These are phyloP conservation scores for Halcyon chelicuti DNA, from an alignment of 2,797 vertebrate species.

Conservation along the genomic window DNA sequence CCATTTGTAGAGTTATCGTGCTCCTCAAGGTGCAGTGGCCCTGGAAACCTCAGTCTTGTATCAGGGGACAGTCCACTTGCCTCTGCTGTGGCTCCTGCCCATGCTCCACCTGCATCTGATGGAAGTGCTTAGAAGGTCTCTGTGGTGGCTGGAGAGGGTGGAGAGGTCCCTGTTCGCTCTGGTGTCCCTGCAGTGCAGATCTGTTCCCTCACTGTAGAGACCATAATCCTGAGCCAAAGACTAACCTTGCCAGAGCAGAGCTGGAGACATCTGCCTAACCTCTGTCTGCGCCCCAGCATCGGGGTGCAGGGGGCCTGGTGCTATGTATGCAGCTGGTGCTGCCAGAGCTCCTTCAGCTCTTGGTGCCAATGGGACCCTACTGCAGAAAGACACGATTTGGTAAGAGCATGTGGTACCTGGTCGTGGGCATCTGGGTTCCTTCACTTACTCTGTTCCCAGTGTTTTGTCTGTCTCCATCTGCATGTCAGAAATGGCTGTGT, in stretches of 20 bases:
- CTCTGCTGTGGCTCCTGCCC: neutral
- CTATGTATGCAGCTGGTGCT: neutral
- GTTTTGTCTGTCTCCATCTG: neutral
- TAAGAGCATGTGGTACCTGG: accelerated
- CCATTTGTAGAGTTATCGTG: neutral
- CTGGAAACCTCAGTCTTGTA: neutral
- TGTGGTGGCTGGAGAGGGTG: neutral
- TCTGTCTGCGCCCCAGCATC: accelerated
- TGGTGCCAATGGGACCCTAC: accelerated
- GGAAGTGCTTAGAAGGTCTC: neutral
- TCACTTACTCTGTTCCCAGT: neutral
- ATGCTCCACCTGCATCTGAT: neutral
- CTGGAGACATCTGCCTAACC: neutral
- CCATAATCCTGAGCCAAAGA: neutral
- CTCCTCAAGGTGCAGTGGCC: accelerated
- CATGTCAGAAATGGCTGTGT: neutral
- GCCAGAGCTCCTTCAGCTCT: neutral
- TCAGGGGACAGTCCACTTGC: neutral
- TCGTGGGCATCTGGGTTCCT: neutral
- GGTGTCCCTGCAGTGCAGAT: neutral
- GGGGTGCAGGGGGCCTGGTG: neutral
- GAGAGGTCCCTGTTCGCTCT: neutral
- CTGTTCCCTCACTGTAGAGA: accelerated
- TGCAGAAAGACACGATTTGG: neutral
- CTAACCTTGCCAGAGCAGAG: neutral